Percentiles rank a stretch among this genome's conserved stretches.
These are phyloP conservation scores for Riparia riparia DNA, from an alignment of 2,113 vertebrate genomes.

Conservation along the genomic window DNA sequence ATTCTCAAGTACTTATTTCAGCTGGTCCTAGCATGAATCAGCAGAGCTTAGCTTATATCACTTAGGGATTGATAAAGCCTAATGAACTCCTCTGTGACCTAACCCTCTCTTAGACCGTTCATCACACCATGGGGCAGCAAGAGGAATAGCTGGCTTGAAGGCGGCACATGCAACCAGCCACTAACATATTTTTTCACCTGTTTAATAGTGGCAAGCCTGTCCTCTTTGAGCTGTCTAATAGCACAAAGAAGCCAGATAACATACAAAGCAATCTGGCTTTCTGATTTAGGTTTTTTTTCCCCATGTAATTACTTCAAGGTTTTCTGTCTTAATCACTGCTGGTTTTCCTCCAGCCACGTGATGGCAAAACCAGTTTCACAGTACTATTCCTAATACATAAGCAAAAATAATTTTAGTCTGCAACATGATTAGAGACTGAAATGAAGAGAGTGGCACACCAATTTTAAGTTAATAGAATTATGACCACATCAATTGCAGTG, in stretches of 20 bases:
- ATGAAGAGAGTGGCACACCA: neutral
- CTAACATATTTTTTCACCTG: neutral
- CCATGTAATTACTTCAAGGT: neutral
- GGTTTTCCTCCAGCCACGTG: neutral
- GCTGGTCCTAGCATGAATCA: neutral
- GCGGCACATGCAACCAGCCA: neutral
- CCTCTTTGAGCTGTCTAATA: neutral
- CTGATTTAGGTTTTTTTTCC: neutral
- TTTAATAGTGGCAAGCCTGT: neutral
- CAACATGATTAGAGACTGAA: neutral
- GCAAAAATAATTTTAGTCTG: neutral
- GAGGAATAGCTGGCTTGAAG: neutral
- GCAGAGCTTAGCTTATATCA: neutral
- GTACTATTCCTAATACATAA: neutral
- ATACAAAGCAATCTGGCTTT: neutral
- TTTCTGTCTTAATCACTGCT: neutral
- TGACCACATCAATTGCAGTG: neutral
- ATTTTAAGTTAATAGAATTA: slow-evolving; percentile 2
- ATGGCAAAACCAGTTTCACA: neutral
- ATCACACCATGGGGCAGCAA: neutral
- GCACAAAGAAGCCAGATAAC: neutral
- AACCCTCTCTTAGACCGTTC: neutral
- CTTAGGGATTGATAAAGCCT: neutral
- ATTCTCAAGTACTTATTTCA: neutral
- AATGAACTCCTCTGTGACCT: neutral